Evolutionary conservation across 2,888 invertebrate genomes (phyloP), one percentile per base, ranked within the genome.

Genomic region (Altica lythri): DNA sequence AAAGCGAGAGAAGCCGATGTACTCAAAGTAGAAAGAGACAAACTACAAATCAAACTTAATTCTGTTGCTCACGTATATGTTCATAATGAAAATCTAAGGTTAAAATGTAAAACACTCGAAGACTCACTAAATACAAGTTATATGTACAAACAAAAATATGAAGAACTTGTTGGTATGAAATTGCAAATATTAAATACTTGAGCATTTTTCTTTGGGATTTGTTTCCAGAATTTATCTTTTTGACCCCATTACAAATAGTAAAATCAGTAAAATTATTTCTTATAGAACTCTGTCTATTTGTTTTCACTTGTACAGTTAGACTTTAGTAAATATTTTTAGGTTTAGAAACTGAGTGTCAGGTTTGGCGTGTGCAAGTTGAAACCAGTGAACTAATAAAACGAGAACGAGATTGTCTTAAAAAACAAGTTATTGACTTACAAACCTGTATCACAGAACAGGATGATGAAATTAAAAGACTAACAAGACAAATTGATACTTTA

Each of bases 361-460:
- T 59, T 48, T 55, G 73, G 38, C 64, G 63, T 48, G 54, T 60
- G 2, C 68, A 74, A 62, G 60, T 71, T 12, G 70, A 71, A 18
- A 66, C 67, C 40, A 66, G 66, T 5, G 66, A 63, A 40, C 30
- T 52, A 3, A 19, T 75, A 16, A 77, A 78, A 64, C 56, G 64
- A 57, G 82, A 83, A 62, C 78, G 77, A 64, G 81, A 80, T 65
- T 59, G 64, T 45, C 68, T 82, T 14, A 66, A 77, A 45, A 79
- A 79, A 61, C 80, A 80, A 72, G 68, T 82, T 27, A 76, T 79
- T 60, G 82, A 82, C 72, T 72, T 77, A 32, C 81, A 83, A 65
- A 79, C 80, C 55, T 78, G 78, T 68, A 74, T 80, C 13, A 79
- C 81, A 70, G 82, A 83, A 57, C 81, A 81, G 71, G 82, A 80